Evolutionary conservation across 2,113 vertebrate species (phyloP), one percentile per base, ranked within the genome.

Genomic region (Plestiodon gilberti): DNA sequence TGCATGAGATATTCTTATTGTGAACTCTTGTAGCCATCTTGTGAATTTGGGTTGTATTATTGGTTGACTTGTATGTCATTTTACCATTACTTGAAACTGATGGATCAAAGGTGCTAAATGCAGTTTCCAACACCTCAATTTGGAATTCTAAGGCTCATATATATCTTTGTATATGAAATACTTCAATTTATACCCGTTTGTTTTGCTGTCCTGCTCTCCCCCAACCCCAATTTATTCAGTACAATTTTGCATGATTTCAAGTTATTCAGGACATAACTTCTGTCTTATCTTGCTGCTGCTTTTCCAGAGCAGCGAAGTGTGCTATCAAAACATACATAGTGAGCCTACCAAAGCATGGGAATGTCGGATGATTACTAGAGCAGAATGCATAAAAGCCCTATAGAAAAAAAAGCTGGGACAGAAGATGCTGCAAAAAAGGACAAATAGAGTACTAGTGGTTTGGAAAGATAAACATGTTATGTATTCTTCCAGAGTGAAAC

Each of bases 101-200:
- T 57, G 35, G 35, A 62, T 84, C 25, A 62, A 64, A 48, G 78
- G 85, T 86, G 85, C 78, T 86, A 52, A 85, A 28, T 28, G 80
- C 38, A 80, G 62, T 81, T 74, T 64, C n/a, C 40, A 55, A 52
- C 38, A 23, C 30, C 40, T 73, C 64, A 25, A 52, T 74, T 78
- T 30, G 35, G 40, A 52, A 61, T 25, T 23, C 33, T 33, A 62
- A 62, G 48, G 23, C 9, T 48, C 43, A 48, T 48, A 57, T 57
- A 15, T 57, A 57, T 30, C 18, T 25, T 82, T 62, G 7, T 59
- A 7, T 80, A 86, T 62, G 78, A 48, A 48, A 30, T 52, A 85
- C 18, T 77, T 84, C 5, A 43, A 38, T 25, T 4, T 30, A 65
- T 18, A 28, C 4, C 11, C 55, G 17, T 17, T 30, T 76, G 11